phyloP scores from a whole-genome alignment of 2,113 vertebrate species.

The Dendrocopos noguchii region DNA sequence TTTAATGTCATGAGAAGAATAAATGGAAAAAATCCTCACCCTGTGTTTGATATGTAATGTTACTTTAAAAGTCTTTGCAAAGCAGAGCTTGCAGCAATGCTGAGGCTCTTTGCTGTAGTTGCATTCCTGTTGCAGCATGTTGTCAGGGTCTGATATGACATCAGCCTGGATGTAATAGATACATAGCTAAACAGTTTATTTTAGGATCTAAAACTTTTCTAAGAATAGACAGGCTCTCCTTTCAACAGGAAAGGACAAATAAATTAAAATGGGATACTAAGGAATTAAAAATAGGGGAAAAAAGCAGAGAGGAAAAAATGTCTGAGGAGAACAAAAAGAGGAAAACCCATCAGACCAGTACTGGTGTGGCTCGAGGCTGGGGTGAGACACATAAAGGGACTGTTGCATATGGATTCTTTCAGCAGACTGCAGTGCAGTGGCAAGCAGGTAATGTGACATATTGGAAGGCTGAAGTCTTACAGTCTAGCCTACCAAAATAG shows the following conservation, averaged over 20 bases:
- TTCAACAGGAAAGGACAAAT: slow-evolving; percentile 57
- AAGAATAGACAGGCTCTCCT: slow-evolving; percentile 58
- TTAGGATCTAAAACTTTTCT: slow-evolving; percentile 27
- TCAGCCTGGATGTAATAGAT: slow-evolving; percentile 65
- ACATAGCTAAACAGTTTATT: slow-evolving; percentile 69
- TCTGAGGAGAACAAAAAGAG: neutral
- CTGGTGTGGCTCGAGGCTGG: neutral
- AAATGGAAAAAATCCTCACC: neutral
- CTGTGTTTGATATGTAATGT: neutral
- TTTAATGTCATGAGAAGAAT: neutral
- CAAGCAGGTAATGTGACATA: neutral
- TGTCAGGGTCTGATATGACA: slow-evolving; percentile 30
- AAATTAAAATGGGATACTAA: neutral
- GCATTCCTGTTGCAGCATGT: neutral
- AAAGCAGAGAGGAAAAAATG: neutral
- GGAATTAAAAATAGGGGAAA: neutral
- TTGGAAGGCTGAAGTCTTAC: neutral
- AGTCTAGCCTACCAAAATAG: slow-evolving; percentile 6
- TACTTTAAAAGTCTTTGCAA: neutral
- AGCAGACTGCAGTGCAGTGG: neutral
- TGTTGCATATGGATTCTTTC: neutral
- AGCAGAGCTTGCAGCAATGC: neutral
- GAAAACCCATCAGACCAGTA: neutral
- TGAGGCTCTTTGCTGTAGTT: neutral
- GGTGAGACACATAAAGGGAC: neutral